Evolutionary conservation across 2,888 invertebrate species (phyloP).

Genomic region (Limenitis arthemis): DNA sequence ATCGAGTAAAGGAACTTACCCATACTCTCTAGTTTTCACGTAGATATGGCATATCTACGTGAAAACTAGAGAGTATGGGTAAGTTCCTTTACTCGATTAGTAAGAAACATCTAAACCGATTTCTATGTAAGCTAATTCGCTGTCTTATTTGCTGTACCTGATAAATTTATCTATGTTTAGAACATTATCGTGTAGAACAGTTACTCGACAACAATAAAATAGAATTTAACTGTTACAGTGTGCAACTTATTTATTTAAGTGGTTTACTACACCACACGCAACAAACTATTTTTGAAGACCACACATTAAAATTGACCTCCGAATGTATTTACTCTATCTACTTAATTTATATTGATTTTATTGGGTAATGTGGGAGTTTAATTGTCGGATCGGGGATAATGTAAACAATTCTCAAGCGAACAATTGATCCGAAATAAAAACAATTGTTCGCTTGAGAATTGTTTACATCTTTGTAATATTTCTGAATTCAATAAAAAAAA

Average conservation of each 20-base stretch:
- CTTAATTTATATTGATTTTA: slow-evolving; percentile 32
- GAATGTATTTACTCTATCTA: slow-evolving; percentile 24
- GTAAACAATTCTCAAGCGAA: slow-evolving; percentile 14
- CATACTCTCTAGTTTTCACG: slow-evolving; percentile 12
- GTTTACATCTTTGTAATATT: too few species aligned
- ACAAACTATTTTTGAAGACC: slow-evolving; percentile 39
- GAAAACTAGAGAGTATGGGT: slow-evolving; percentile 12
- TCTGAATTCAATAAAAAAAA: too few species aligned
- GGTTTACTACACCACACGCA: slow-evolving; percentile 46
- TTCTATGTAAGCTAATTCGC: slow-evolving; percentile 23
- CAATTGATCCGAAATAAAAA: slow-evolving; percentile 15
- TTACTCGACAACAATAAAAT: slow-evolving; percentile 59
- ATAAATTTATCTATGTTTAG: slow-evolving; percentile 67
- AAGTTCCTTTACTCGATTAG: slow-evolving; percentile 12
- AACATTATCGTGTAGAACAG: slow-evolving; percentile 11
- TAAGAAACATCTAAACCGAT: slow-evolving; percentile 23
- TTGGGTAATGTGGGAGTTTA: slow-evolving; percentile 28
- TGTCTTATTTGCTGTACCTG: slow-evolving; percentile 30
- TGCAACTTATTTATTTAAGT: slow-evolving; percentile 63
- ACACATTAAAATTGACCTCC: slow-evolving; percentile 49
- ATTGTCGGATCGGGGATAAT: slow-evolving; percentile 20
- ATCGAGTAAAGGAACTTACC: slow-evolving; percentile 11
- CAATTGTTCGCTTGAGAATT: neutral
- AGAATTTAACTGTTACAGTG: slow-evolving; percentile 42
- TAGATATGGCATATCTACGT: neutral